Base-by-base conservation (phyloP, 1,140 invertebrate species). In the Antheraea mylitta region DNA sequence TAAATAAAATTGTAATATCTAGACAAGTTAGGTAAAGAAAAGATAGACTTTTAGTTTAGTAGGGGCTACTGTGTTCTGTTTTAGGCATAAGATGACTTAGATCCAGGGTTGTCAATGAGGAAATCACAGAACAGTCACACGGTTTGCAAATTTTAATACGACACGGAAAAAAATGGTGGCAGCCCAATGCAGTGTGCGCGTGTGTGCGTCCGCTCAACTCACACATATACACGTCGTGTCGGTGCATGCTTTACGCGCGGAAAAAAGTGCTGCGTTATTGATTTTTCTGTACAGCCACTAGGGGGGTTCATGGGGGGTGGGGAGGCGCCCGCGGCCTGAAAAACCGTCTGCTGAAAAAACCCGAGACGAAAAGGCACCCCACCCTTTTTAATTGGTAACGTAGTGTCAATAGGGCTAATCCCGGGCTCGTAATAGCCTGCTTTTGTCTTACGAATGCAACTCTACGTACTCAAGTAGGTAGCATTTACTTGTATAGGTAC, bases 381-480 rank as follows among this genome's bases (percentile, higher is more conserved):
- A 81, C 86, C 87, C 83, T 85, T 91, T 91, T 91, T 90, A 91
- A 91, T 91, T 90, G 89, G 89, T 89, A 90, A 91, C 87, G 87
- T 90, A 90, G 88, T 92, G 89, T 90, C 88, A 92, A 90, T 92
- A 90, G 89, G 85, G 88, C 88, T 90, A 92, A 92, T 92, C 88
- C 86, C 79, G 84, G 77, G 78, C 72, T 75, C 74, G 87, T 91
- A 89, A 91, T 91, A 86, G 87, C 81, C 80, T 83, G 79, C 87
- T 90, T 89, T 91, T 90, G 87, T 90, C 81, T 87, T 72, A 76
- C 79, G 83, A 85, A 91, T 89, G 87, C 85, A 89, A 89, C 89
- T 88, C 80, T 88, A 81, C 83, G 84, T 86, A 85, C 79, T 85
- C 86, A 77, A 13, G 13, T 53, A 13, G 45, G 45, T 13, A 13